phyloP scores from a whole-genome alignment of 2,888 invertebrate genomes.

The Acleris holmiana region DNA sequence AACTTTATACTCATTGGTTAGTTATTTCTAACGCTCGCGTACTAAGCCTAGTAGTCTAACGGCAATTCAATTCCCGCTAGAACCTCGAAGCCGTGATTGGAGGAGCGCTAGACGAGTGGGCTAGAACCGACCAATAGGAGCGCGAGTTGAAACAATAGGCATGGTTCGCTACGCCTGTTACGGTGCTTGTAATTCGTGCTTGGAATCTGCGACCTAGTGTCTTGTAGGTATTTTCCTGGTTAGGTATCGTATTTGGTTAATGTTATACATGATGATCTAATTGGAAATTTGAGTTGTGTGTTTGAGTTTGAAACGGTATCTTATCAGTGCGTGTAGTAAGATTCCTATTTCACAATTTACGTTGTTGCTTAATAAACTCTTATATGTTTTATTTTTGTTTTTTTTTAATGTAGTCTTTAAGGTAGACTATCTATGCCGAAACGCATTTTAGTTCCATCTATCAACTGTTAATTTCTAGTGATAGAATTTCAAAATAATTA shows the following conservation, averaged over 20 bases:
- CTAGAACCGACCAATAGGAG: constrained; percentile 57
- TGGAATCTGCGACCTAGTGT: constrained; percentile 19
- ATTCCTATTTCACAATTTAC: too few species aligned
- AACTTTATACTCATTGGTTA: not conserved
- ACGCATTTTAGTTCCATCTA: too few species aligned
- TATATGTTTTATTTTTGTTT: too few species aligned
- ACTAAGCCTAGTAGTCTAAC: constrained; percentile 33
- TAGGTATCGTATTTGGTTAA: too few species aligned
- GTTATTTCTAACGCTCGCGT: constrained; percentile 23
- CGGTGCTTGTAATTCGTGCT: constrained; percentile 45
- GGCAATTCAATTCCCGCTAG: constrained; percentile 61
- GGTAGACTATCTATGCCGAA: too few species aligned
- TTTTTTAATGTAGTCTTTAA: too few species aligned
- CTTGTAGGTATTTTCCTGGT: not conserved
- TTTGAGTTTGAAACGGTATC: not conserved
- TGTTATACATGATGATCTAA: not conserved
- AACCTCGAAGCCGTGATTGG: constrained; percentile 70
- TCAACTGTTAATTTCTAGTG: too few species aligned
- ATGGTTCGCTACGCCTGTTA: constrained; percentile 60
- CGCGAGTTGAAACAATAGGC: constrained; percentile 65
- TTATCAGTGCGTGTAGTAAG: not conserved
- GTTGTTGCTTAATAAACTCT: too few species aligned
- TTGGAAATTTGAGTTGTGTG: not conserved
- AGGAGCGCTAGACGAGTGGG: constrained; percentile 50
- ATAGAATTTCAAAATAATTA: too few species aligned